phyloP scores from a whole-genome alignment of 2,797 vertebrate genomes.

The Rhinatrema bivittatum region DNA sequence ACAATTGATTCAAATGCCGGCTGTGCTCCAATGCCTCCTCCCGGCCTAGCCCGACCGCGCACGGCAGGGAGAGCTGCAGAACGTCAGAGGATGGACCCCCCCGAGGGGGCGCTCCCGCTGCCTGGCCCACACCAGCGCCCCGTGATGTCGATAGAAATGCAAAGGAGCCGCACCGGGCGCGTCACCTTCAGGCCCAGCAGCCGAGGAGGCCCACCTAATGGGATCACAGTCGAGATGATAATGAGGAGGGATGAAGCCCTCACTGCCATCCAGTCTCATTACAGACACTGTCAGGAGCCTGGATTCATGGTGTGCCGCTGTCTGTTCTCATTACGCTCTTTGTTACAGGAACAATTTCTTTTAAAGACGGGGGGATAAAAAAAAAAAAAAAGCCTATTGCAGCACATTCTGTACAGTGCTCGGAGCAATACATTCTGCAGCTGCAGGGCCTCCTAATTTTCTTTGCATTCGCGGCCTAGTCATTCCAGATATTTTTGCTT shows the following conservation, averaged over 20 bases:
- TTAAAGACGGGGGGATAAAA: too few relatives aligned
- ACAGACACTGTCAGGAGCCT: background rate
- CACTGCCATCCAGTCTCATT: constrained; percentile 8
- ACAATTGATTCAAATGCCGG: too few relatives aligned
- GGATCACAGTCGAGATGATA: constrained; percentile 7
- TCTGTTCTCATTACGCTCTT: constrained; percentile 16
- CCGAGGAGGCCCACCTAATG: constrained; percentile 6
- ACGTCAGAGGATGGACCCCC: too few relatives aligned
- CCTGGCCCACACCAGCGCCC: background rate
- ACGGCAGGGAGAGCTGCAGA: background rate
- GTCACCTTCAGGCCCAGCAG: background rate
- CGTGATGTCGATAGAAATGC: background rate
- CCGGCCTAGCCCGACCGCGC: too few relatives aligned
- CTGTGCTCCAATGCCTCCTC: too few relatives aligned
- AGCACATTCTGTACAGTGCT: constrained; percentile 2
- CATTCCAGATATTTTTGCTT: too few relatives aligned
- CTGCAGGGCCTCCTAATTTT: background rate
- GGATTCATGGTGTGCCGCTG: background rate
- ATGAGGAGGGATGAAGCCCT: constrained; percentile 5
- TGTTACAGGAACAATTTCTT: constrained; percentile 11
- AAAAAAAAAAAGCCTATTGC: constrained; percentile 2
- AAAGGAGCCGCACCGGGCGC: background rate
- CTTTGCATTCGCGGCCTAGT: too few relatives aligned
- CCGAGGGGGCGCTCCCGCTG: constrained; percentile 2
- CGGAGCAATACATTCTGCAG: too few relatives aligned